Percentiles rank a stretch among this genome's conserved stretches.
Conservation (phyloP, 1,140 invertebrate genomes). For the Trichonephila clavata region DNA sequence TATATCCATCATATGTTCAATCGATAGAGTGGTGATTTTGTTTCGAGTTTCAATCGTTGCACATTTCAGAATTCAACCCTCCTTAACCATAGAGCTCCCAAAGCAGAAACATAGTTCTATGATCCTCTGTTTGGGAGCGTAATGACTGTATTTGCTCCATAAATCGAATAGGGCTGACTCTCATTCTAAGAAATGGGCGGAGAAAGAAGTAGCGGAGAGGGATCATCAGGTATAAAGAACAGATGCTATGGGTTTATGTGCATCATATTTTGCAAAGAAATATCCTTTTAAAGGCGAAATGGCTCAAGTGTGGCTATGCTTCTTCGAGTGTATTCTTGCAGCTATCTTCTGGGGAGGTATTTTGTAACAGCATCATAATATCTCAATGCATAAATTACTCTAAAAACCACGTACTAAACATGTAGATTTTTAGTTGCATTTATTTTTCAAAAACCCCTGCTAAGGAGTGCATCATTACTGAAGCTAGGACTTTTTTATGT, state of each 20-base stretch:
- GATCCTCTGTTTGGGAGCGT: not conserved
- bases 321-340: too few species aligned
- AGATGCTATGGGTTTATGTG: conserved; percentile 9
- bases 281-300: not conserved
- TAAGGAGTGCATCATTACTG: too few species aligned
- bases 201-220: not conserved
- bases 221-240: conserved; percentile 35
- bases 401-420: too few species aligned
- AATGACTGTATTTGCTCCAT: conserved; percentile 19
- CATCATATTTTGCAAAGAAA: not conserved
- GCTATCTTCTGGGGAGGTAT: too few species aligned
- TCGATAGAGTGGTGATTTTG: not conserved
- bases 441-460: too few species aligned
- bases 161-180: conserved; percentile 6
- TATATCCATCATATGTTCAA: not conserved
- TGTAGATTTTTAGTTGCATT: too few species aligned
- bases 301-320: not conserved
- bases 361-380: too few species aligned
- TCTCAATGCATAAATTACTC: too few species aligned
- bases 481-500: too few species aligned
- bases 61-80: not conserved
- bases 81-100: not conserved
- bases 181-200: not conserved
- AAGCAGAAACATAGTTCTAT: not conserved
- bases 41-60: not conserved